Evolutionary conservation across 1,140 invertebrate genomes (phyloP).

Genomic region (Callitettix versicolor): DNA sequence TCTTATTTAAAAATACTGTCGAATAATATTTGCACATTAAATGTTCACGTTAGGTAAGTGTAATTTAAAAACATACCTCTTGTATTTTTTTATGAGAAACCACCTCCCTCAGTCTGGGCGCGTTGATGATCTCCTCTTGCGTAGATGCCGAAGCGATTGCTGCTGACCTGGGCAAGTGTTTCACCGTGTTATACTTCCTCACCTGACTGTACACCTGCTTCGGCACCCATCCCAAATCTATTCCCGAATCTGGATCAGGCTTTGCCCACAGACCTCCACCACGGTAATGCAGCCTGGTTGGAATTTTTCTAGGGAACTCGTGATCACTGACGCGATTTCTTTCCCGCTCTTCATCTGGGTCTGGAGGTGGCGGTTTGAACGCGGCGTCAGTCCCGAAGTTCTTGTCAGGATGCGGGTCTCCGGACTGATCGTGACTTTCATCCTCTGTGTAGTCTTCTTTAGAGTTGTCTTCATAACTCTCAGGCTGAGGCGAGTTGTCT

Average conservation of each 20-base stretch:
- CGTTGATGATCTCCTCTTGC: slow-evolving; percentile 46
- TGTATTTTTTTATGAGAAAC: slow-evolving; percentile 58
- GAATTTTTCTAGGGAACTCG: slow-evolving; percentile 33
- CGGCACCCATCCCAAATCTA: slow-evolving; percentile 47
- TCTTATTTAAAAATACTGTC: no score
- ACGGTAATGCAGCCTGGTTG: slow-evolving; percentile 39
- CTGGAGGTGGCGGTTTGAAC: slow-evolving; percentile 5
- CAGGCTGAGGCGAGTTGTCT: no score
- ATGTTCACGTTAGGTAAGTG: no score
- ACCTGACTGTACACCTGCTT: slow-evolving; percentile 55
- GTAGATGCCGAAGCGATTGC: slow-evolving; percentile 43
- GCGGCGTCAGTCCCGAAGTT: slow-evolving; percentile 1
- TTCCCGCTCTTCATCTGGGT: slow-evolving; percentile 15
- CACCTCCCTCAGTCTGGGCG: slow-evolving; percentile 49
- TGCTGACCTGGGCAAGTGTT: slow-evolving; percentile 44
- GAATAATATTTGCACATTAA: no score
- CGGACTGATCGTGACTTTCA: no score
- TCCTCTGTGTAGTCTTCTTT: not conserved
- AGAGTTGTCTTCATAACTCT: not conserved
- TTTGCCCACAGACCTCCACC: slow-evolving; percentile 39
- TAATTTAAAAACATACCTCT: slow-evolving; percentile 19
- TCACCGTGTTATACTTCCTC: slow-evolving; percentile 42
- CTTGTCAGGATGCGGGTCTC: not conserved
- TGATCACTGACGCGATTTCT: slow-evolving; percentile 30
- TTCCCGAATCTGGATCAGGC: slow-evolving; percentile 30